Base-by-base conservation (phyloP, 2,113 vertebrate species). In the Psophia crepitans region DNA sequence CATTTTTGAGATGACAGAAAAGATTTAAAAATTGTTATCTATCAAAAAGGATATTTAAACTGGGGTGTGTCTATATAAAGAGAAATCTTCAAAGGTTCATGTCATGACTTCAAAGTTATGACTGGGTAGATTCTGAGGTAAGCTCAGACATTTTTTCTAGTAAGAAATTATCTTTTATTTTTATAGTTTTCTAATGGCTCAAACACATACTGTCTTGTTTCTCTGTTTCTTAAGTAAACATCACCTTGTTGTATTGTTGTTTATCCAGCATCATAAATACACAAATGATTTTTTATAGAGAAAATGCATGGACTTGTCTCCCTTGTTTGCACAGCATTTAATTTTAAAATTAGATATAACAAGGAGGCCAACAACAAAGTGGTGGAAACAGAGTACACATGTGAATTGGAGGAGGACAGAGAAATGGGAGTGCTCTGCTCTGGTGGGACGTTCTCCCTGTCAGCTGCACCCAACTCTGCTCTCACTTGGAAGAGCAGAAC, bases 341-440 rank as follows among this genome's bases (percentile, higher is more conserved):
- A 21, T 75, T 76, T 89, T n/a, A 66, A 74, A 37, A 51, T 84
- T 28, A 63, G 19, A 8, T 17, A 14, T 39, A 90, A 61, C 10
- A n/a, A 85, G 57, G 54, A 61, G 6, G 15, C 51, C 9, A 43
- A 30, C 19, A 80, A 26, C 44, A 51, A 75, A 43, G 22, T 13
- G 44, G 12, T 14, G 5, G n/a, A 43, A 83, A 44, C 2, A 3
- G 8, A 2, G 1, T 12, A n/a, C 4, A 23, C 1, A 0, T 12
- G 22, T 66, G 24, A 53, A 21, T 51, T 65, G 14, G 32, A 65
- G 65, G 26, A 80, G 51, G 33, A 33, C 41, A 26, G 37, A 32
- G 74, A 65, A 71, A 14, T 58, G 2, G 0, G 5, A 63, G 60
- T 75, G 43, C 7, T 11, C 16, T 76, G 53, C 28, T 41, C 2